Base-by-base conservation (phyloP, 2,113 vertebrate genomes). In the Myocastor coypus region DNA sequence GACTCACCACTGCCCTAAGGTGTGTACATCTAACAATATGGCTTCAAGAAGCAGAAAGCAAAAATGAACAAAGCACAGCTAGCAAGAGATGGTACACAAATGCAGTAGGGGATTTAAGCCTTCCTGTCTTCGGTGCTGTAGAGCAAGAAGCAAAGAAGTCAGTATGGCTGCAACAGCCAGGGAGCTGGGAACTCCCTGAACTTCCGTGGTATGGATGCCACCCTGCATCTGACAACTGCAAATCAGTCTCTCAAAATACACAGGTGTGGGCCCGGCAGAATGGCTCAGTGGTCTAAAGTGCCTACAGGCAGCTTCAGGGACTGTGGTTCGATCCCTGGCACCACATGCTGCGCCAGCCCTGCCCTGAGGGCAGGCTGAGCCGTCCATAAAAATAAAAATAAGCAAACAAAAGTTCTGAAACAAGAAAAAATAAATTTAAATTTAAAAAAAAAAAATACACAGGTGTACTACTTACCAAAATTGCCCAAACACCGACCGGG, bases 91-190 rank as follows among this genome's bases (percentile, higher is more conserved):
- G 20, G 4, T 3, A 20, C 40, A 32, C 8, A 28, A 40, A 12
- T 10, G 20, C 0, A 1, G 52, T 0, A 40, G 46, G 12, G 42
- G 40, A 32, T 7, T 34, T 26, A 9, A 37, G 52, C 28, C 1
- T 32, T 20, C n/a, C 71, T 42, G 19, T 30, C 19, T 28, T 30
- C 3, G 7, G 80, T 32, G 14, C 63, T 12, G 46, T 2, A 71
- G 17, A 37, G 55, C 0, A 1, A 52, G 68, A 0, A 3, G 20
- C 55, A 71, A 6, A 61, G 63, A 55, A 50, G 50, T 3, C 42
- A 24, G n/a, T 3, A 5, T 61, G 30, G 50, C 50, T 12, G 28
- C 0, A 28, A 28, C 7, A 52, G 73, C 63, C 40, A 7, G 37
- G n/a, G 24, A 1, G 13, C 42, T 22, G 9, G 4, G 46, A n/a